Evolutionary conservation across 2,113 vertebrate genomes (phyloP).

Genomic region (Cyprinus carpio): DNA sequence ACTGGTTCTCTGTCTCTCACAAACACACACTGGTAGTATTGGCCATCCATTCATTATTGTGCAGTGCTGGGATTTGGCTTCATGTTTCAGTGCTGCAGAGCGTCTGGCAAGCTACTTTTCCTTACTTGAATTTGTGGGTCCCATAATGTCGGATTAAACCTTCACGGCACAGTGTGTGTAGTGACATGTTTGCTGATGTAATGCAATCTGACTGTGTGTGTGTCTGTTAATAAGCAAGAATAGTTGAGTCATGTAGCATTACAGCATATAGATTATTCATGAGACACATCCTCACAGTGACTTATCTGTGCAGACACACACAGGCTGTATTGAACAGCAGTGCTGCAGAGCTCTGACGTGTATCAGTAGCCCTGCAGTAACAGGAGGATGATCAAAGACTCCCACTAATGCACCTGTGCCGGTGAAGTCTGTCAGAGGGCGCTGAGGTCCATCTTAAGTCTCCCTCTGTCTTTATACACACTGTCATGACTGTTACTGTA

Average conservation of each 20-base stretch:
- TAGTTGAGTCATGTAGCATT: constrained; percentile 14
- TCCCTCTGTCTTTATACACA: not conserved
- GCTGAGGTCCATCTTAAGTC: not conserved
- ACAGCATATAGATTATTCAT: constrained; percentile 20
- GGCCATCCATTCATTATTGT: constrained; percentile 27
- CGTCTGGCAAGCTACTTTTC: constrained; percentile 1
- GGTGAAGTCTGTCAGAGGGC: not conserved
- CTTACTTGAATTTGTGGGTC: constrained; percentile 24
- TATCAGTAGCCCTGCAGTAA: constrained; percentile 50
- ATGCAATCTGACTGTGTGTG: constrained; percentile 1
- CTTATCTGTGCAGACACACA: constrained; percentile 40
- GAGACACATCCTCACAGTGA: constrained; percentile 14
- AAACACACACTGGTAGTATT: not conserved
- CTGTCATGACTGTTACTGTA: not conserved
- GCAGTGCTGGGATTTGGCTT: constrained; percentile 40
- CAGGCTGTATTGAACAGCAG: constrained; percentile 11
- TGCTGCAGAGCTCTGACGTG: constrained; percentile 53
- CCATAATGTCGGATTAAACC: not conserved
- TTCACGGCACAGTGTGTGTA: not conserved
- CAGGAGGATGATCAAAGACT: constrained; percentile 30
- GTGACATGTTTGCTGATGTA: constrained; percentile 7
- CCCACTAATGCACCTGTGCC: not conserved
- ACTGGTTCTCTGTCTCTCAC: not conserved
- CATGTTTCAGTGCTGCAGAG: constrained; percentile 24
- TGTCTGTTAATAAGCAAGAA: not conserved